Evolutionary conservation across 2,797 vertebrate genomes (phyloP).

Genomic region (Myripristis murdjan): DNA sequence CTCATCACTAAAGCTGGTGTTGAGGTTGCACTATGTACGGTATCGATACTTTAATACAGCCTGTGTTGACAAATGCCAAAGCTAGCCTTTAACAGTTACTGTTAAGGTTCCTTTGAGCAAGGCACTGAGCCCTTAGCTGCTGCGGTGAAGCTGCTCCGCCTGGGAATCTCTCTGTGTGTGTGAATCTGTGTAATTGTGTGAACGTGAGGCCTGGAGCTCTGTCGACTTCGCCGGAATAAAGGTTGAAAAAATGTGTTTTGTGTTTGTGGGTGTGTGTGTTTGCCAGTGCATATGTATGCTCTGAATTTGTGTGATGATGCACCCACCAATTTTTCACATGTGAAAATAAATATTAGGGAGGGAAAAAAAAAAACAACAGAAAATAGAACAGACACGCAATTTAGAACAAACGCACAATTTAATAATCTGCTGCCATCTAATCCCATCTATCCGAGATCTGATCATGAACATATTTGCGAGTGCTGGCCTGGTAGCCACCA

Average conservation of each 20-base stretch:
- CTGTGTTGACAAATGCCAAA: too few species aligned
- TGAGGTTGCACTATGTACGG: too few species aligned
- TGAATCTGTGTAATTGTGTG: constrained; percentile 13
- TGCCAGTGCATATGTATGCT: constrained; percentile 1
- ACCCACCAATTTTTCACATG: neutral
- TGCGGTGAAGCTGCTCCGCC: neutral
- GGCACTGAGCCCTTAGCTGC: constrained; percentile 10
- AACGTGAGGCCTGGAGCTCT: constrained; percentile 2
- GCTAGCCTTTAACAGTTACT: too few species aligned
- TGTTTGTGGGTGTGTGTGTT: constrained; percentile 14
- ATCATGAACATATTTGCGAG: constrained; percentile 66
- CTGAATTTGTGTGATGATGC: constrained; percentile 19
- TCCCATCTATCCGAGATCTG: constrained; percentile 45
- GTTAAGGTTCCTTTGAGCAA: neutral
- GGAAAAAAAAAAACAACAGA: too few species aligned
- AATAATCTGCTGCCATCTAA: constrained; percentile 29
- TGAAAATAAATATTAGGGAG: constrained; percentile 40
- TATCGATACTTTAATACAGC: too few species aligned
- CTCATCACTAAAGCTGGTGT: too few species aligned
- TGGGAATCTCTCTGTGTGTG: constrained; percentile 13
- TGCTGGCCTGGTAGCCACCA: constrained; percentile 66
- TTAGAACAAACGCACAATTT: constrained; percentile 8
- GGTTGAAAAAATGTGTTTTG: constrained; percentile 27
- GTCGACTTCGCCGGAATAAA: constrained; percentile 11
- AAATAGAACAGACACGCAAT: too few species aligned